Evolutionary conservation across 2,888 invertebrate genomes (phyloP), one percentile per base, ranked within the genome.

Genomic region (Idaea straminata): DNA sequence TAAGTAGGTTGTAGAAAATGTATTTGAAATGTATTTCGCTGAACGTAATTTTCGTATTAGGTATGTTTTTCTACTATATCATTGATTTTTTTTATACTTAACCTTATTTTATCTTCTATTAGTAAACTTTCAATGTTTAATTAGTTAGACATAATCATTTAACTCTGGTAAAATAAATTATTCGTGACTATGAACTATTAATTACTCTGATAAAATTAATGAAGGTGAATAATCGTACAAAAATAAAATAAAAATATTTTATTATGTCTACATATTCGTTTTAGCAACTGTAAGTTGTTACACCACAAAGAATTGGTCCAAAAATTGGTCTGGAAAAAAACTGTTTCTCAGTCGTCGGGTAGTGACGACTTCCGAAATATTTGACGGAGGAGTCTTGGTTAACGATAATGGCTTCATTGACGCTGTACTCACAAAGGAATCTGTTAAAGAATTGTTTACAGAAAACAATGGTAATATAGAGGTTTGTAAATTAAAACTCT

Each of bases 341-440:
- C 76, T 93, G 68, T 93, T 91, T 70, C 69, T 91, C 15, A 91
- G 93, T 72, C 78, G 80, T 57, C 76, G 79, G 66, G 94, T 95
- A 64, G 93, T 94, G 62, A 87, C 95, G 7, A 89, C 93, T 66
- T 83, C 88, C 57, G 84, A 82, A 36, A 91, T 94, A 66, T 84
- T 94, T 25, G 91, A 94, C 66, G 95, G 95, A 15, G 94, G 94
- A 34, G 93, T 95, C 64, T 79, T 95, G 65, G 93, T 95, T 13
- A 85, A 92, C 62, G 86, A 92, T 61, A 83, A 93, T 72, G 96
- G 95, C 35, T 92, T 92, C 73, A 95, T 96, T 68, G 83, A 89
- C 66, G 87, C 90, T 66, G 89, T 95, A 16, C 80, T 94, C 1
- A 87, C 84, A 35, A 85, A 89, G 35, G 78, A 86, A 0, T 85